Conservation (phyloP, 2,113 vertebrate genomes). For the Vulpes ferrilata region DNA sequence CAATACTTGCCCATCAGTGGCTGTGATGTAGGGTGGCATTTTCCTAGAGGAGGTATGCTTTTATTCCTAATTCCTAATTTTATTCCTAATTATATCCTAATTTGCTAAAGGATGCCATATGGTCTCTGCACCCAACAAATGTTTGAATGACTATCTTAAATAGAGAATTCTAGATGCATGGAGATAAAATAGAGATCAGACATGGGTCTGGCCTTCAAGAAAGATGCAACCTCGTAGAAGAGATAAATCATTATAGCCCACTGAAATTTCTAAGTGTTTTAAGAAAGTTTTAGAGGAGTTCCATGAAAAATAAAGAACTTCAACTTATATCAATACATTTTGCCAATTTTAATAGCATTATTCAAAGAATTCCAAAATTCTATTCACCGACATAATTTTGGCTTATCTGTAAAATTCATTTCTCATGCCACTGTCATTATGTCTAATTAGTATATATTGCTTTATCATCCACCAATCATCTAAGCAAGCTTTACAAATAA, state of each 20-base stretch:
- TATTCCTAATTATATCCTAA: background rate
- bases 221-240: background rate
- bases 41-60: background rate
- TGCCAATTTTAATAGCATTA: background rate
- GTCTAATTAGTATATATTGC: slow-evolving; percentile 26
- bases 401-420: slow-evolving; percentile 4
- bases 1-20: background rate
- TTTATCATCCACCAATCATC: slow-evolving; percentile 31
- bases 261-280: background rate
- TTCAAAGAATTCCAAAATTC: slow-evolving; percentile 1
- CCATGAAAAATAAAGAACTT: background rate
- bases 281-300: background rate
- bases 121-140: background rate
- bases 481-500: slow-evolving; percentile 20
- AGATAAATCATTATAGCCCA: background rate
- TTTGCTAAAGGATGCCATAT: background rate
- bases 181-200: background rate
- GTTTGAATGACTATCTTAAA: background rate
- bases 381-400: background rate
- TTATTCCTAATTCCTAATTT: background rate
- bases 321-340: background rate
- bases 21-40: background rate
- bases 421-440: background rate
- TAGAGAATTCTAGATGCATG: background rate
- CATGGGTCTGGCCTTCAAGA: background rate